Evolutionary conservation across 2,888 invertebrate genomes (phyloP), one percentile per base, ranked within the genome.

Genomic region (Pyrrhia umbra): DNA sequence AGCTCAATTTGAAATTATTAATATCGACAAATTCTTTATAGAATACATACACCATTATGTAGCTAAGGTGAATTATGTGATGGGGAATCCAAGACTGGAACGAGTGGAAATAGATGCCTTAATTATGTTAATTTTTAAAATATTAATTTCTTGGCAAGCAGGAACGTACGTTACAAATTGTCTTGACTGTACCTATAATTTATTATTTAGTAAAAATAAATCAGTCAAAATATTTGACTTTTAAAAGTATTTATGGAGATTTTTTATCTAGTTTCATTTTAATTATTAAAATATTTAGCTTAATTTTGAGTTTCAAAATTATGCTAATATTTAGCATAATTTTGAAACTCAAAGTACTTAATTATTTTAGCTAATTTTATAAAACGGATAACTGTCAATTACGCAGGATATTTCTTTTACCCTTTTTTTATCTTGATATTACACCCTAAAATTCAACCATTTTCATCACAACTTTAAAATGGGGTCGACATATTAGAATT

Each of bases 1-100:
- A 61, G 23, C 55, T 61, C 70, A 75, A 52, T 77, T 75, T 27
- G 46, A 43, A 56, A 30, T 6, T 6, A 47, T n/a, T n/a, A n/a
- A n/a, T 51, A 59, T 46, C 23, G 37, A 50, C 54, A 47, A 68
- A 51, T 60, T 68, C 9, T 68, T n/a, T 50, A 25, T 34, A 55
- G n/a, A 39, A 43, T 61, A 43, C 30, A 37, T 30, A 52, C 20
- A 57, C 42, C 5, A n/a, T 56, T 27, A 50, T 40, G 56, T 63
- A 54, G 54, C 21, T 49, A 37, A 46, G 62, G 46, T 39, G 16
- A 34, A 47, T 13, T 56, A 56, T 57, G 57, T 66, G 66, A 70
- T 56, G 66, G 59, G 66, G 71, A 62, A 56, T 2, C 27, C 10
- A 27, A 9, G 30, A 30, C 30, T 49, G 45, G 8, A 42, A 52